Evolutionary conservation across 2,797 vertebrate genomes (phyloP), one percentile per base, ranked within the genome.

Genomic region (Melanotaenia pygmaea): DNA sequence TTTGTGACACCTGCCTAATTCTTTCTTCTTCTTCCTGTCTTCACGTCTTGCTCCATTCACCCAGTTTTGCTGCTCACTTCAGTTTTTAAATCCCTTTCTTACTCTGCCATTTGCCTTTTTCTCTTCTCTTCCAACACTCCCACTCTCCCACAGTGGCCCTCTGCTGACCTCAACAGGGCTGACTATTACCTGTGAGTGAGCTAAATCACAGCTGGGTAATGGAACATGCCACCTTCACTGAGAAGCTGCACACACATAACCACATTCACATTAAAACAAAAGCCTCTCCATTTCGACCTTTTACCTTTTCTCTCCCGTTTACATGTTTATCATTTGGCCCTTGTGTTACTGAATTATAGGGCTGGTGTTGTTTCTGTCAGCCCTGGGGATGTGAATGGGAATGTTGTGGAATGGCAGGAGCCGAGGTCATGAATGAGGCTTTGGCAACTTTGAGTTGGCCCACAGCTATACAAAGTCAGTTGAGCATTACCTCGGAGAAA

Each of bases 191-290:
- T 81, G 81, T 64, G 87, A 83, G 74, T 73, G 76, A 90, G 84
- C 89, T 93, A 94, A 94, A 95, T 95, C 93, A 93, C 88, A 84
- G 88, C 64, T 37, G n/a, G 83, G 83, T 93, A 94, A 95, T 94
- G 89, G 91, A 91, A 92, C 89, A 92, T 88, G 88, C 82, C 87
- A 91, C 87, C 72, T 88, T 86, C 78, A 68, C 53, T 74, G 84
- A 40, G 77, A 79, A 67, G 85, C 59, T 61, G 45, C 67, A 51
- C 64, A 73, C 77, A 70, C 76, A 67, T 45, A 77, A 59, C 76
- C 80, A 64, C 78, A 67, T 64, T 28, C 38, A 50, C 79, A 72
- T 72, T 69, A 65, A 89, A 84, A 89, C 82, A 89, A 80, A 74
- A 74, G 69, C 74, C 60, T 72, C 69, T 83, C 64, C 40, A 64